Evolutionary conservation across 1,140 invertebrate species (phyloP), one percentile per base, ranked within the genome.

Genomic region (Trichonephila clavipes): DNA sequence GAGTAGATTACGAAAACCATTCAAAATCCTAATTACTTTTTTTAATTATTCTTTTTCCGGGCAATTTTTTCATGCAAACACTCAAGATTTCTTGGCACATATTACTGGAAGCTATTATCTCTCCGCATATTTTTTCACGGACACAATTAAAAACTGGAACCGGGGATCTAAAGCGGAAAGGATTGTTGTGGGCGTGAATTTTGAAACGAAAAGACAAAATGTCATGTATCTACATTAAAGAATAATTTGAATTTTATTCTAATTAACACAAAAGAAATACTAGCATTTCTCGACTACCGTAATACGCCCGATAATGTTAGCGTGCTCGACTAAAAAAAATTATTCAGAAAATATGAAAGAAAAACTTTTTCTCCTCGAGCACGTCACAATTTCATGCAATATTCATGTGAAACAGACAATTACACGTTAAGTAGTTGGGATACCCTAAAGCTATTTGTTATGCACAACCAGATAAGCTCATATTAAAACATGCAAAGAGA

Each of bases 211-310:
- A 77, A 18, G 24, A 77, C 72, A 40, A 77, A 77, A 77, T 18
- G 72, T 19, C 18, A 40, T 77, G 34, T 51, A 77, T 77, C 72
- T 40, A 77, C 28, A 34, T 28, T 34, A 19, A 28, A 14, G 72
- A 77, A 77, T 77, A 77, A 77, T 77, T 77, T 12, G 72, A 77
- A 77, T 77, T 77, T 77, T 77, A 77, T 77, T 77, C 72, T 40
- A 77, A 77, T 28, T 77, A 7, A 28, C 72, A 40, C 18, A 16
- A 28, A 64, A 34, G 34, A 40, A 40, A 40, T 16, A 34, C 28
- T 77, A 28, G 61, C 0, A n/a, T 21, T 69, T 21, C 28, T 18
- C 14, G 18, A 28, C 72, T 77, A 77, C 72, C 72, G 72, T 34
- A 77, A 77, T 77, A 77, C 72, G 72, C 72, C 34, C 34, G 28